A percentile compares a stretch with the other conserved stretches of the same genome.
Conservation (phyloP, 2,888 invertebrate species). For the Ischnura elegans region DNA sequence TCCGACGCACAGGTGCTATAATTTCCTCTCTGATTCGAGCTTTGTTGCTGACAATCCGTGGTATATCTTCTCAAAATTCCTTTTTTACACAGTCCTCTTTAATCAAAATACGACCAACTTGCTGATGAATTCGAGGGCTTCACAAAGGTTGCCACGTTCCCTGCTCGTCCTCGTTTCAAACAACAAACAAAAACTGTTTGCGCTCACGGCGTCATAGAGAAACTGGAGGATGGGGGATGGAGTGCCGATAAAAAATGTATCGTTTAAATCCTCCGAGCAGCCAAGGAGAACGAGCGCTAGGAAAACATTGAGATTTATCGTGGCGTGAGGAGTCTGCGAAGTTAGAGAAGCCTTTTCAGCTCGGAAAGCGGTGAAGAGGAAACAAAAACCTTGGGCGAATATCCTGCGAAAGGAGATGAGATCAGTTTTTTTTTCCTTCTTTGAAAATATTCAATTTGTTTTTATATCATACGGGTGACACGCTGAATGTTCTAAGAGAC, state of each 20-base stretch:
- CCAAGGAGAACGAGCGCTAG: neutral
- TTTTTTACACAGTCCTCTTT: neutral
- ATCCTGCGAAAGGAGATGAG: neutral
- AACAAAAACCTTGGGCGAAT: neutral
- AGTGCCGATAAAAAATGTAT: neutral
- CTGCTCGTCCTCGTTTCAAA: neutral
- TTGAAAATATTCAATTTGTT: neutral
- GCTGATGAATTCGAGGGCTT: neutral
- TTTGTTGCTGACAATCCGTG: neutral
- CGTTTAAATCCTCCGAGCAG: neutral
- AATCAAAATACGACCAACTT: neutral
- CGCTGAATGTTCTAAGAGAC: neutral
- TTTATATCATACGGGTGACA: neutral
- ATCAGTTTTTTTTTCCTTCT: neutral
- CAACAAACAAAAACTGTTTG: neutral
- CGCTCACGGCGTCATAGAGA: neutral
- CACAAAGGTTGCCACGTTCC: neutral
- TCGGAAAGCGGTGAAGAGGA: neutral
- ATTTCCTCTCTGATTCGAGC: no score
- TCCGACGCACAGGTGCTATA: no score
- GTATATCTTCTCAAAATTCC: neutral
- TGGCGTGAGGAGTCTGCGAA: neutral
- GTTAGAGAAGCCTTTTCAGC: neutral
- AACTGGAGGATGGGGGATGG: neutral
- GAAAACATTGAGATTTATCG: neutral